Conservation (phyloP, 1,140 invertebrate species). For the Ceratosolen fusciceps region DNA sequence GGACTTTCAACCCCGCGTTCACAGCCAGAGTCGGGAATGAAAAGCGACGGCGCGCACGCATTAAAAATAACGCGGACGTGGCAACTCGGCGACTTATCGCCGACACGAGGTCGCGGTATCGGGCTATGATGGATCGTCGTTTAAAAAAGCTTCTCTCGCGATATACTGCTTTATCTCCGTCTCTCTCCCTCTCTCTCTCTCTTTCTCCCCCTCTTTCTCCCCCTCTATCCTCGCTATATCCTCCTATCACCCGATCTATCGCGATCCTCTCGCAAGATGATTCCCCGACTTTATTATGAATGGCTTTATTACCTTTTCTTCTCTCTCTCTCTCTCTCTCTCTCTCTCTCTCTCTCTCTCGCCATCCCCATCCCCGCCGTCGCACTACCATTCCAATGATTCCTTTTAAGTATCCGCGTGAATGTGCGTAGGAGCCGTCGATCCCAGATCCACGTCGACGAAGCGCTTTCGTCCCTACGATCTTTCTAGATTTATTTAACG, state of each 20-base stretch:
- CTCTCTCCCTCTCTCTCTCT: not conserved
- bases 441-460: too few relatives aligned
- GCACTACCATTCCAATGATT: not conserved
- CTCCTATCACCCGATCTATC: not conserved
- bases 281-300: slow-evolving; percentile 47
- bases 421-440: slow-evolving; percentile 42
- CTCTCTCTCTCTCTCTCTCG: not conserved
- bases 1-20: too few relatives aligned
- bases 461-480: too few relatives aligned
- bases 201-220: not conserved
- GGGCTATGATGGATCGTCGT: slow-evolving; percentile 44
- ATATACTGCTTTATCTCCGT: not conserved
- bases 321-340: not conserved
- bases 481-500: too few relatives aligned
- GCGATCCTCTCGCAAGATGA: slow-evolving; percentile 24
- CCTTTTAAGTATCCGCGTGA: slow-evolving; percentile 24
- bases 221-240: not conserved
- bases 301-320: slow-evolving; percentile 24
- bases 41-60: slow-evolving; percentile 12
- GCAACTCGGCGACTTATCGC: slow-evolving; percentile 33
- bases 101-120: slow-evolving; percentile 46
- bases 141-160: slow-evolving; percentile 43
- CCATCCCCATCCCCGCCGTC: too few relatives aligned
- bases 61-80: not conserved
- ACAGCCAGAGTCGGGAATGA: not conserved